Evolutionary conservation across 2,797 vertebrate genomes (phyloP).

Genomic region (Sphenodon punctatus): DNA sequence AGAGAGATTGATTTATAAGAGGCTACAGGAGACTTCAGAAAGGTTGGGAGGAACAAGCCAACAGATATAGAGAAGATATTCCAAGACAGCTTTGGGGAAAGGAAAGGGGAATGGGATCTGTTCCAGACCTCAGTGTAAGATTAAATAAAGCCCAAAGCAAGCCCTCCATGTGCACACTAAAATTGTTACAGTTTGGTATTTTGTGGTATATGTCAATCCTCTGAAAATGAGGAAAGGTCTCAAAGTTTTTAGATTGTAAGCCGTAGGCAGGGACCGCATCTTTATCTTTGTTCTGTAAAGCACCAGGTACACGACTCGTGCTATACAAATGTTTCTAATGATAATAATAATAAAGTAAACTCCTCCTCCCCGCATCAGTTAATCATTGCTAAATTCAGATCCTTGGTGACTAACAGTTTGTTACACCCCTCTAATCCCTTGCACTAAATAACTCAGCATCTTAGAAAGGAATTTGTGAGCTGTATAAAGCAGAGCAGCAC

Average conservation of each 20-base stretch:
- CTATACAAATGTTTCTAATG: too few species aligned
- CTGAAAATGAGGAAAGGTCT: neutral
- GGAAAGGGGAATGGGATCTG: neutral
- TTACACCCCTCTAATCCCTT: neutral
- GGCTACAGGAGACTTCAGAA: neutral
- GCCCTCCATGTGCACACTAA: neutral
- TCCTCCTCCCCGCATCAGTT: neutral
- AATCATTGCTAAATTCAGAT: neutral
- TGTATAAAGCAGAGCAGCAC: neutral
- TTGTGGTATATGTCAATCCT: neutral
- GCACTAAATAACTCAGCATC: neutral
- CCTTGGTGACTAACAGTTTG: neutral
- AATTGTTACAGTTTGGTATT: neutral
- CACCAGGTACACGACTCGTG: too few species aligned
- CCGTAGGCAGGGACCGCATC: neutral
- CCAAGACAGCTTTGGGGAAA: neutral
- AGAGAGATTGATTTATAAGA: neutral
- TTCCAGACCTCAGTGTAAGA: constrained; percentile 1
- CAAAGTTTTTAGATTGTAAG: too few species aligned
- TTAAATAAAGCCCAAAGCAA: constrained; percentile 16
- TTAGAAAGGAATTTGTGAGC: neutral
- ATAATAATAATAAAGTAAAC: too few species aligned
- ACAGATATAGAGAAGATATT: neutral
- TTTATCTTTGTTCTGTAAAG: neutral
- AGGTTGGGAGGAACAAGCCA: neutral